A percentile compares a stretch with the other conserved stretches of the same genome.
phyloP scores from a whole-genome alignment of 1,140 invertebrate genomes.

The Conus ventricosus region DNA sequence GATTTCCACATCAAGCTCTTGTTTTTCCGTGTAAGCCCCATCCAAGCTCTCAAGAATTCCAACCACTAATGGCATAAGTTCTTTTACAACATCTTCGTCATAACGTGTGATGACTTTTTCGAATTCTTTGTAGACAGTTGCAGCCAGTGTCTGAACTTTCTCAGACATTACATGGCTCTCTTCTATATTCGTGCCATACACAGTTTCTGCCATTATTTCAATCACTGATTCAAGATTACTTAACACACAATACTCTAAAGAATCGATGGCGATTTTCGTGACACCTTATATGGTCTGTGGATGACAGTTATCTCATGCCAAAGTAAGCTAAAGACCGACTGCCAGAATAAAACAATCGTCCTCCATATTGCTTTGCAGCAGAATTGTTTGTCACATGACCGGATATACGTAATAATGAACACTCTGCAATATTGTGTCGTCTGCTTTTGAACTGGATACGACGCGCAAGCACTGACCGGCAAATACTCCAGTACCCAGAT shows the following conservation, averaged over 20 bases:
- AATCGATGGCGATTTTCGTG: not conserved
- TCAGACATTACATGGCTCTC: slow-evolving; percentile 92
- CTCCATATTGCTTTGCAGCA: slow-evolving; percentile 53
- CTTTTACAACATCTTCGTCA: slow-evolving; percentile 99
- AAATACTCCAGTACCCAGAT: no score
- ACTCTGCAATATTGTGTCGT: not conserved
- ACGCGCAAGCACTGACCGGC: no score
- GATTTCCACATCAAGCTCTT: slow-evolving; percentile 96
- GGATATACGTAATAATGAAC: slow-evolving; percentile 43
- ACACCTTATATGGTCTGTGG: not conserved
- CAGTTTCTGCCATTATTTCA: slow-evolving; percentile 57
- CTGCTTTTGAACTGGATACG: not conserved
- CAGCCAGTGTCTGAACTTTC: slow-evolving; percentile 94
- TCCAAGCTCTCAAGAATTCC: slow-evolving; percentile 98
- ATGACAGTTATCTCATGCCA: not conserved
- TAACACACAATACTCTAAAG: not conserved
- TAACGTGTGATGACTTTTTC: slow-evolving; percentile 98
- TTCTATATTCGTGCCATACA: slow-evolving; percentile 65
- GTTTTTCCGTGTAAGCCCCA: slow-evolving; percentile 96
- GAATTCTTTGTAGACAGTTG: slow-evolving; percentile 99
- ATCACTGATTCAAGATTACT: not conserved
- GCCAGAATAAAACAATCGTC: slow-evolving; percentile 23
- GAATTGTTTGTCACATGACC: slow-evolving; percentile 50
- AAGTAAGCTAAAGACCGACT: not conserved
- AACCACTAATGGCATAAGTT: slow-evolving; percentile 95